A percentile compares a stretch with the other conserved stretches of the same genome.
Conservation (phyloP, 1,140 invertebrate species). For the Pomphorhynchus laevis region DNA sequence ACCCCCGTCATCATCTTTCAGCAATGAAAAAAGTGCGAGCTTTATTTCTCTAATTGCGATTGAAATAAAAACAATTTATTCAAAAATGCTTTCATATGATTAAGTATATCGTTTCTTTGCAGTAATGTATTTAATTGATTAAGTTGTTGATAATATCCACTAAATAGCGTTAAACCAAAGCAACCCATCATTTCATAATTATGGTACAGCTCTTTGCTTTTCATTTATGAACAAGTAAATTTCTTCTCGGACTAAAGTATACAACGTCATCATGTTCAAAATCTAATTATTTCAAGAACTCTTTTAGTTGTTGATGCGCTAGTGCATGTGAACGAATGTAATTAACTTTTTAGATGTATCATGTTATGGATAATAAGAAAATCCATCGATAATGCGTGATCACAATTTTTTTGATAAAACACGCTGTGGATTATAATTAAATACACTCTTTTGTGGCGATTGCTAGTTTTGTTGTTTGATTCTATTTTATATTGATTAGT, state of each 20-base stretch:
- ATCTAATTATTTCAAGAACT: constrained; percentile 2
- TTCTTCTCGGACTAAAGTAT: neutral
- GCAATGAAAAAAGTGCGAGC: neutral
- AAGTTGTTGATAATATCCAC: neutral
- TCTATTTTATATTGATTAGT: constrained; percentile 1
- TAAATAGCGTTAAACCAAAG: neutral
- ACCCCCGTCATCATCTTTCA: neutral
- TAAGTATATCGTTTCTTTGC: neutral
- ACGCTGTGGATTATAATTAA: constrained; percentile 1
- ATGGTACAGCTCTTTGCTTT: constrained; percentile 1
- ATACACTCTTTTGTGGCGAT: neutral
- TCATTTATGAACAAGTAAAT: constrained; percentile 1
- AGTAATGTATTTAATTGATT: too few species aligned
- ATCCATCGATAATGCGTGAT: too few species aligned
- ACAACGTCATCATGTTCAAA: neutral
- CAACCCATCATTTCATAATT: neutral
- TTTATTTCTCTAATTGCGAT: neutral
- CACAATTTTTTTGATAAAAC: neutral
- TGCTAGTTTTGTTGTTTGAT: neutral
- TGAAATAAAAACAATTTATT: constrained; percentile 2
- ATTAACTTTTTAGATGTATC: neutral
- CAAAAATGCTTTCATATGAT: constrained; percentile 1
- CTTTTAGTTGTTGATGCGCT: neutral
- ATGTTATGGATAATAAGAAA: neutral
- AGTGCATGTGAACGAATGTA: constrained; percentile 2